Percentiles rank a stretch among this genome's conserved stretches.
These are phyloP conservation scores for Leptopilina boulardi DNA, from an alignment of 1,140 invertebrate species.

Conservation along the genomic window DNA sequence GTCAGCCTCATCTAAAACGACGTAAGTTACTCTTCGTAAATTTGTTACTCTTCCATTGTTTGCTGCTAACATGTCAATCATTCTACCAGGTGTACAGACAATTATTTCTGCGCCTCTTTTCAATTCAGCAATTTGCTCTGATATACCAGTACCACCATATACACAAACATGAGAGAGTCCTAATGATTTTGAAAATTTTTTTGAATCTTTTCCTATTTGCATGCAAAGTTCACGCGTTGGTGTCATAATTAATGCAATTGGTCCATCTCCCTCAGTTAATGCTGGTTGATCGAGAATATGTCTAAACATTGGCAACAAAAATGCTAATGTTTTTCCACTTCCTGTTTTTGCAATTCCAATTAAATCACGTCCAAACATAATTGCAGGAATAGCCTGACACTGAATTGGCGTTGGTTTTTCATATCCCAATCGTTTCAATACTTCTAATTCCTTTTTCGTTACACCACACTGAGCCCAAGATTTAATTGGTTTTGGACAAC, in stretches of 20 bases:
- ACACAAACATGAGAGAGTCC: constrained; percentile 95
- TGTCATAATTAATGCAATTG: constrained; percentile 97
- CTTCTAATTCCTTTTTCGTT: constrained; percentile 96
- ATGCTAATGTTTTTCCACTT: constrained; percentile 99
- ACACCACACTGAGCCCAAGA: constrained; percentile 99
- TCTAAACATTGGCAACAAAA: constrained; percentile 98
- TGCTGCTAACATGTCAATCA: constrained; percentile 99
- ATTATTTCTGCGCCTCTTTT: constrained; percentile 99
- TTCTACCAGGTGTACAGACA: constrained; percentile 98
- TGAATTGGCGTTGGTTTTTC: constrained; percentile 99
- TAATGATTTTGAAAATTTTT: constrained; percentile 95
- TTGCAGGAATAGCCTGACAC: constrained; percentile 98
- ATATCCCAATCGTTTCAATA: constrained; percentile 94
- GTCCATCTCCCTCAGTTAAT: constrained; percentile 96
- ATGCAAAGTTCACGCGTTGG: constrained; percentile 98
- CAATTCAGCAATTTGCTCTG: constrained; percentile 97
- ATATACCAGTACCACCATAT: constrained; percentile 98
- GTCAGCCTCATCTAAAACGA: constrained; percentile 99
- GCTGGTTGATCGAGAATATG: constrained; percentile 97
- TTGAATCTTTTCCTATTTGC: constrained; percentile 98
- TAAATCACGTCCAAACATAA: constrained; percentile 97
- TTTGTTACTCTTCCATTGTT: constrained; percentile 99
- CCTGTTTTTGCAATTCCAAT: constrained; percentile 99
- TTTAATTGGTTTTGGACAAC: constrained; percentile 96
- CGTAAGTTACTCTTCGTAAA: constrained; percentile 94